phyloP scores from a whole-genome alignment of 2,113 vertebrate species.

The Synodontis membranacea region DNA sequence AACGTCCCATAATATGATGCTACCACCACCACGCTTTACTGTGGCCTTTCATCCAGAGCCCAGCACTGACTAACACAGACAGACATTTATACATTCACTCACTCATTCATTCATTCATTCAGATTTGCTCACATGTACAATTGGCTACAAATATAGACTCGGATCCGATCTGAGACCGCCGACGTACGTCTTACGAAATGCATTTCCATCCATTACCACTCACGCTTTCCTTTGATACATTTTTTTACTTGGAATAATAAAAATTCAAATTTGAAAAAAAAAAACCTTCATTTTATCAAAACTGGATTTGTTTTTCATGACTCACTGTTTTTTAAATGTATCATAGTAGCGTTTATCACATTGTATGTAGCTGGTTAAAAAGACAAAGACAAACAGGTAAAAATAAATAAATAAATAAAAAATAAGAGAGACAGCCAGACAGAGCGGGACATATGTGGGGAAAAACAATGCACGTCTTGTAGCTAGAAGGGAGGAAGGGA shows the following conservation, averaged over 20 bases:
- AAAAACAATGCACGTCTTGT: background rate
- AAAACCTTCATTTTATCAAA: too few species aligned
- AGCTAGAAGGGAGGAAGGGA: conserved; percentile 12
- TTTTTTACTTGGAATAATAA: background rate
- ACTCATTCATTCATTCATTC: too few species aligned
- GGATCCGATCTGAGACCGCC: too few species aligned
- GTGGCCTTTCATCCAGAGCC: background rate
- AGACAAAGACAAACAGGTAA: background rate
- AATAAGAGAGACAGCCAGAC: background rate
- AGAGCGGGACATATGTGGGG: conserved; percentile 6
- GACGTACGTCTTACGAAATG: background rate
- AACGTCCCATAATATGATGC: background rate
- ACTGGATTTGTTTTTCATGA: background rate
- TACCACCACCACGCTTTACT: background rate
- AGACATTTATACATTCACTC: too few species aligned
- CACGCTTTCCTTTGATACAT: background rate
- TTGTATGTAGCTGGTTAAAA: background rate
- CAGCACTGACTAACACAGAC: background rate
- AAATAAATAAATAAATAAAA: background rate
- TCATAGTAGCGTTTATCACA: background rate
- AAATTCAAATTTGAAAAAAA: background rate
- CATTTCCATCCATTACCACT: background rate
- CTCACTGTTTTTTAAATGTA: background rate
- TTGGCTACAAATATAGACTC: too few species aligned
- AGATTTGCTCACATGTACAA: too few species aligned